Percentiles rank a stretch among this genome's conserved stretches.
These are phyloP conservation scores for Lucilia cuprina DNA, from an alignment of 1,140 invertebrate species.

Conservation along the genomic window DNA sequence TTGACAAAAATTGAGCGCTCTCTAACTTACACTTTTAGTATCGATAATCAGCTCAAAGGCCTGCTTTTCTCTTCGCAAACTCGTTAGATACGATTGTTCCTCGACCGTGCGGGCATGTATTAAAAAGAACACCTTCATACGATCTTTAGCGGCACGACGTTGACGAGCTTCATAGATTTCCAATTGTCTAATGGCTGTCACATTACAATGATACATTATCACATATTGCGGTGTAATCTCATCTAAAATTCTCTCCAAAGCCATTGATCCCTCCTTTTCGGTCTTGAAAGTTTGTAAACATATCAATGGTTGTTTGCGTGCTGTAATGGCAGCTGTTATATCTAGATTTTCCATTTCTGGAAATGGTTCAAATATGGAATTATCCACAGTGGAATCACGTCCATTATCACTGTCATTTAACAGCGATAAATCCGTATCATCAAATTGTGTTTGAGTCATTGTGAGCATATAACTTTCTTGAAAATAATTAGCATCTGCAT, in stretches of 20 bases:
- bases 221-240: constrained; percentile 81
- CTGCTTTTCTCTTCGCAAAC: constrained; percentile 88
- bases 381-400: constrained; percentile 57
- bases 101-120: constrained; percentile 91
- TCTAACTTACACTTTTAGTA: constrained; percentile 80
- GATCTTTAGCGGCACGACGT: constrained; percentile 66
- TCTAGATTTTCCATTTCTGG: constrained; percentile 74
- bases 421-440: constrained; percentile 40
- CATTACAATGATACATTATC: constrained; percentile 89
- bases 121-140: constrained; percentile 84
- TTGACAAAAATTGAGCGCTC: background rate
- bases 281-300: constrained; percentile 79
- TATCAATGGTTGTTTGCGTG: constrained; percentile 68
- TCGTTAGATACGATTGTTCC: constrained; percentile 93
- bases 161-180: constrained; percentile 84
- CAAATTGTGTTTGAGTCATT: constrained; percentile 67
- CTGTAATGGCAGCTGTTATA: constrained; percentile 66
- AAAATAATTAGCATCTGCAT: constrained; percentile 54
- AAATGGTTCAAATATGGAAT: constrained; percentile 71
- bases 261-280: constrained; percentile 73
- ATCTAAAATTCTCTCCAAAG: constrained; percentile 71
- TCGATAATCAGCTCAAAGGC: constrained; percentile 92
- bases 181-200: constrained; percentile 85
- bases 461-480: constrained; percentile 74
- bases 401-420: constrained; percentile 48